A percentile compares a stretch with the other conserved stretches of the same genome.
These are phyloP conservation scores for Alviniconcha strummeri DNA, from an alignment of 2,888 invertebrate genomes.

Conservation along the genomic window DNA sequence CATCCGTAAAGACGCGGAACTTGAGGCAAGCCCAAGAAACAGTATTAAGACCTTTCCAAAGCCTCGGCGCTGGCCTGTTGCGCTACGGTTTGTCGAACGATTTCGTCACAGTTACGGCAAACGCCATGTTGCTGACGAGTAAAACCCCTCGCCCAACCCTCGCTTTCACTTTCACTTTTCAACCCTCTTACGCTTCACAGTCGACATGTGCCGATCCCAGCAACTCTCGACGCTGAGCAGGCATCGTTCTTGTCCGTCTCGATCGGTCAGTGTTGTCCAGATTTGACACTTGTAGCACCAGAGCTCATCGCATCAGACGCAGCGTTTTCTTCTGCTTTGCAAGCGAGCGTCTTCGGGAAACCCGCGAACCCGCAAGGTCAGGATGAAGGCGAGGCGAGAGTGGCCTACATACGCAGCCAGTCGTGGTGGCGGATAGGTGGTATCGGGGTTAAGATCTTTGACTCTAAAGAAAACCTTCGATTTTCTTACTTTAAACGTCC, in stretches of 20 bases:
- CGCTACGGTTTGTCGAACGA: neutral
- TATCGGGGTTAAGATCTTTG: neutral
- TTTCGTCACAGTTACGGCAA: neutral
- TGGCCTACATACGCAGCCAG: slow-evolving; percentile 25
- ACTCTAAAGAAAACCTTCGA: too few relatives aligned
- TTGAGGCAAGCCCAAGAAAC: too few relatives aligned
- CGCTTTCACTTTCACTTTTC: neutral
- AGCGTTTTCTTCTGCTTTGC: neutral
- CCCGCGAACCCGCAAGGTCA: slow-evolving; percentile 30
- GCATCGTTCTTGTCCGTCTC: neutral
- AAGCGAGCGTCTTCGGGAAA: slow-evolving; percentile 25
- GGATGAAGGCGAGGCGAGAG: slow-evolving; percentile 17
- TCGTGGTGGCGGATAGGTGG: slow-evolving; percentile 3
- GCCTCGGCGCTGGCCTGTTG: too few relatives aligned
- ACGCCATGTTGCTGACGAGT: neutral
- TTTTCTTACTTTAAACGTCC: too few relatives aligned
- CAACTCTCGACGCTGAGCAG: neutral
- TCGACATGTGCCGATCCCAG: neutral
- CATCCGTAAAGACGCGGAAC: too few relatives aligned
- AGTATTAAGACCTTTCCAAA: too few relatives aligned
- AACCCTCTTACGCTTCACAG: neutral
- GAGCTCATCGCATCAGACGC: neutral
- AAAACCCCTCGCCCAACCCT: neutral
- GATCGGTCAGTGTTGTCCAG: neutral
- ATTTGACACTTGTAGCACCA: neutral